A percentile compares a stretch with the other conserved stretches of the same genome.
Conservation (phyloP, 2,888 invertebrate species). For the Tachina fera region DNA sequence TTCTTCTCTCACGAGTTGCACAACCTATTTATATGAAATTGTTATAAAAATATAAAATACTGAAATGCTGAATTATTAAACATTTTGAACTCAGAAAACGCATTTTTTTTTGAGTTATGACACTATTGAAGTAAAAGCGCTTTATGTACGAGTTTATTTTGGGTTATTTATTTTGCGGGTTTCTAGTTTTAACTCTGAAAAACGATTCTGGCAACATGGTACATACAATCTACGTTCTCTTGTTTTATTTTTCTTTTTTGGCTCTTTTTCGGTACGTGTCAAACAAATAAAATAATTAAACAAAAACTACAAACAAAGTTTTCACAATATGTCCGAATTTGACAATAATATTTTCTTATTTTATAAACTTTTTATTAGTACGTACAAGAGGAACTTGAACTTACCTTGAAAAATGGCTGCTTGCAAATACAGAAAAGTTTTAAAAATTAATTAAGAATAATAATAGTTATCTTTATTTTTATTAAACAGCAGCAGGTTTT, state of each 20-base stretch:
- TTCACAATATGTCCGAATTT: slow-evolving; percentile 48
- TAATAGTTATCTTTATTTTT: slow-evolving; percentile 10
- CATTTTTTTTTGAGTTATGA: too few relatives aligned
- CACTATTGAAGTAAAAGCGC: too few relatives aligned
- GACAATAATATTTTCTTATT: not conserved
- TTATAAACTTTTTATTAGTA: not conserved
- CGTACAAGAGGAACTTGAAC: slow-evolving; percentile 4
- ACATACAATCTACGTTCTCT: slow-evolving; percentile 35
- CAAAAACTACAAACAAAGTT: slow-evolving; percentile 25
- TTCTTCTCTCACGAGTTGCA: too few relatives aligned
- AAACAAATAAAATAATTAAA: slow-evolving; percentile 22
- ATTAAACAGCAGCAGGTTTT: slow-evolving; percentile 38
- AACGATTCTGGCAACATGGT: not conserved
- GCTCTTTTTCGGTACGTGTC: slow-evolving; percentile 39
- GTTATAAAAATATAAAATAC: too few relatives aligned
- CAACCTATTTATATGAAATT: too few relatives aligned
- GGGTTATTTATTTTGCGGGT: not conserved
- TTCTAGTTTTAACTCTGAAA: not conserved
- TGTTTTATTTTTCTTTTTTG: slow-evolving; percentile 12
- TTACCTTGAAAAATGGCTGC: slow-evolving; percentile 67
- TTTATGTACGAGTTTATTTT: too few relatives aligned
- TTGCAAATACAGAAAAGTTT: slow-evolving; percentile 43
- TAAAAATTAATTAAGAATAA: slow-evolving; percentile 31
- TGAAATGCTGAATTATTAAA: too few relatives aligned
- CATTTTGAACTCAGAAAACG: too few relatives aligned